phyloP scores from a whole-genome alignment of 2,888 invertebrate species.

The Calliopum simillimum region DNA sequence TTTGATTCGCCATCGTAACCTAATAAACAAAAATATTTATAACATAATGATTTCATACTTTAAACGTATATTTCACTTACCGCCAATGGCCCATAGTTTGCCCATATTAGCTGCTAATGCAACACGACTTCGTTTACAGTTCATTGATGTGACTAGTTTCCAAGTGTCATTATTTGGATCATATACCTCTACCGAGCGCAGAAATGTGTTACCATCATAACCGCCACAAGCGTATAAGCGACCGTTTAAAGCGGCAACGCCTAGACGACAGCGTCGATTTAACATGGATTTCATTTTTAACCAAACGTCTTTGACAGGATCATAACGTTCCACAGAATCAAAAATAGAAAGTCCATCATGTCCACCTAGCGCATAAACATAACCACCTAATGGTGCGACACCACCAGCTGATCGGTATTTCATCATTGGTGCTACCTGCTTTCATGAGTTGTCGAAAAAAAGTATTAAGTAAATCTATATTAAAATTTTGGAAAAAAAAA shows the following conservation, averaged over 20 bases:
- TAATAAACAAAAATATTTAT: constrained; percentile 25
- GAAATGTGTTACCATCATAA: constrained; percentile 86
- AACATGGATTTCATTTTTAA: constrained; percentile 81
- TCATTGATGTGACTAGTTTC: constrained; percentile 83
- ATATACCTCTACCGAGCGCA: constrained; percentile 84
- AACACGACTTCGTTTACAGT: constrained; percentile 83
- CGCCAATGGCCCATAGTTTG: constrained; percentile 84
- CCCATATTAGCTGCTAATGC: constrained; percentile 87
- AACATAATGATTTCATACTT: background rate
- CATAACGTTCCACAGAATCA: constrained; percentile 86
- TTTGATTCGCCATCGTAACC: constrained; percentile 83
- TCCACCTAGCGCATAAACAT: constrained; percentile 85
- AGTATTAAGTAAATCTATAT: background rate
- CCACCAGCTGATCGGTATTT: constrained; percentile 76
- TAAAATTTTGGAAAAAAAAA: background rate
- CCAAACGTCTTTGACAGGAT: constrained; percentile 81
- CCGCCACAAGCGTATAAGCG: constrained; percentile 88
- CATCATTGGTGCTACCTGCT: constrained; percentile 67
- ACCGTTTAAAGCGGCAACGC: constrained; percentile 83
- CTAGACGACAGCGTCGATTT: constrained; percentile 83
- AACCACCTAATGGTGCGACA: constrained; percentile 75
- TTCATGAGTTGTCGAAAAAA: too few species aligned
- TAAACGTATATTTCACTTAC: constrained; percentile 56
- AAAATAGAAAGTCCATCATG: constrained; percentile 91
- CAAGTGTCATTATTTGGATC: constrained; percentile 82